Evolutionary conservation across 2,888 invertebrate genomes (phyloP).

Genomic region (Deilephila porcellus): DNA sequence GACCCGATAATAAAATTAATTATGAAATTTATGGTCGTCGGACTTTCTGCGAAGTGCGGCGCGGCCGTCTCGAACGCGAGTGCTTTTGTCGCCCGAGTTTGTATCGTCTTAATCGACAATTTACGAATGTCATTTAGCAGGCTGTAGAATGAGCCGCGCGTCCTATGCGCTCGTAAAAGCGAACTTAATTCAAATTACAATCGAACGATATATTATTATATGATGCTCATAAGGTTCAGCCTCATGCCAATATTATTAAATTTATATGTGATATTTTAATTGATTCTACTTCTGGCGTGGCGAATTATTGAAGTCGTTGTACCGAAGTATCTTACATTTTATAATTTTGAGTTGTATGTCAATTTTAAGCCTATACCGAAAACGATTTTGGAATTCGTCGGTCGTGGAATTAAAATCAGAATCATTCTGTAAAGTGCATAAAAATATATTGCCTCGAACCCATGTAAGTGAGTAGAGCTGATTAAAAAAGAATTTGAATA

Average conservation of each 20-base stretch:
- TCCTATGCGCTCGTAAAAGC: constrained; percentile 60
- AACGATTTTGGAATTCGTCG: too few species aligned
- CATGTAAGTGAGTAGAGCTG: too few species aligned
- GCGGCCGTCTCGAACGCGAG: constrained; percentile 57
- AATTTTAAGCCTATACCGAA: too few species aligned
- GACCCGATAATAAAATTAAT: constrained; percentile 78
- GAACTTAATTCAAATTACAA: constrained; percentile 61
- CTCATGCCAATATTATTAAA: constrained; percentile 44
- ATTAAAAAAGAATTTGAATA: neutral
- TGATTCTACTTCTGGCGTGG: neutral
- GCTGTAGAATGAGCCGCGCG: constrained; percentile 43
- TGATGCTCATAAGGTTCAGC: constrained; percentile 44
- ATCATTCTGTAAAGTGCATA: too few species aligned
- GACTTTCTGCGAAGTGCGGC: constrained; percentile 44
- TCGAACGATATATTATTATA: constrained; percentile 59
- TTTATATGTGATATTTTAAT: constrained; percentile 5
- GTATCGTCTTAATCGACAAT: constrained; percentile 74
- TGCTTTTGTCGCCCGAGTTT: constrained; percentile 68
- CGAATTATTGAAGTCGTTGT: neutral
- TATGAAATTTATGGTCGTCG: constrained; percentile 61
- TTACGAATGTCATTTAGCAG: constrained; percentile 67
- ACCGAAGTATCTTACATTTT: neutral
- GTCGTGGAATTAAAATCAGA: too few species aligned
- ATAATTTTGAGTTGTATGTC: too few species aligned
- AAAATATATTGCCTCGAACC: too few species aligned